These are phyloP conservation scores for Misgurnus anguillicaudatus DNA, from an alignment of 2,113 vertebrate genomes.

Conservation along the genomic window DNA sequence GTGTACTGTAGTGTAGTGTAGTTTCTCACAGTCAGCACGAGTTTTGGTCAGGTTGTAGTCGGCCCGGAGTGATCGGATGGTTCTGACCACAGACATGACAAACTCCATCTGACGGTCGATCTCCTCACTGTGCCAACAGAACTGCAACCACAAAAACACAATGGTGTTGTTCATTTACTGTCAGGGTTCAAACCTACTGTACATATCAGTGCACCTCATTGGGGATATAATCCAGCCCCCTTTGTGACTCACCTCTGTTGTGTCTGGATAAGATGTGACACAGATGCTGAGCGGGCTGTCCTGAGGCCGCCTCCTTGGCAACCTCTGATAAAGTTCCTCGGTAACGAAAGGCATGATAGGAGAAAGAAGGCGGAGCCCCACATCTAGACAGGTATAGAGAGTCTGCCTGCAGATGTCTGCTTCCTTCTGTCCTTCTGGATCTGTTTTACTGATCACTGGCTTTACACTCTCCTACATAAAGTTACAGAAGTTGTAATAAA, in stretches of 20 bases:
- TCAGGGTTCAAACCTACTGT: no score
- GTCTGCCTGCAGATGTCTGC: constrained; percentile 78
- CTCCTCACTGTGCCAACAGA: constrained; percentile 81
- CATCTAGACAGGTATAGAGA: constrained; percentile 86
- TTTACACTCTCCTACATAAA: constrained; percentile 84
- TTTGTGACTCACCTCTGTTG: constrained; percentile 72
- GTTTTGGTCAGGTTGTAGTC: constrained; percentile 90
- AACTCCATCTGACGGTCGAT: constrained; percentile 81
- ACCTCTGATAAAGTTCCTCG: constrained; percentile 87
- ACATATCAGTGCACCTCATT: no score
- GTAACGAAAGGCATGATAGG: constrained; percentile 90
- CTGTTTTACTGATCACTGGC: constrained; percentile 76
- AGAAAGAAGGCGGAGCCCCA: constrained; percentile 82
- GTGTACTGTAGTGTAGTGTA: background rate
- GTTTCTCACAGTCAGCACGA: constrained; percentile 83
- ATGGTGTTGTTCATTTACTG: background rate
- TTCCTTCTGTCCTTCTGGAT: constrained; percentile 57
- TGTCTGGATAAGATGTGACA: constrained; percentile 80
- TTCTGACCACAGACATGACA: constrained; percentile 78
- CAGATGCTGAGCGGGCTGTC: constrained; percentile 77
- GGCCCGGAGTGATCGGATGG: constrained; percentile 82
- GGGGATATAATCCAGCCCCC: no score
- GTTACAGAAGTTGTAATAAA: no score
- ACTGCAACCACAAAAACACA: constrained; percentile 65
- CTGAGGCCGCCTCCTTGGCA: constrained; percentile 74